Base-by-base conservation (phyloP, 2,113 vertebrate species). In the Loxodonta africana region DNA sequence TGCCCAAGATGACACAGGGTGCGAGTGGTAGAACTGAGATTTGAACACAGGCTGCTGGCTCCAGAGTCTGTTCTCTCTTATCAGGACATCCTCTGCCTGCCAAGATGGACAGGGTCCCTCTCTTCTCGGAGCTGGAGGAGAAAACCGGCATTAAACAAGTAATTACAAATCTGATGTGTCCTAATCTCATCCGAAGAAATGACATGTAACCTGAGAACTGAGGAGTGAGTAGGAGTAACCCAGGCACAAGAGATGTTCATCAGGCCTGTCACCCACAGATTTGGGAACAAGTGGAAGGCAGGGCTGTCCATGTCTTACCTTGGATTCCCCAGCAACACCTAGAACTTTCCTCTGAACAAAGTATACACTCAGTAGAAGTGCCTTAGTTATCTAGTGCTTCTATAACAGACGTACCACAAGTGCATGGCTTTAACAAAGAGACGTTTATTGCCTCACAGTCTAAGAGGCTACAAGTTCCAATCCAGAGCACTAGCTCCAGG, bases 151-250 rank as follows among this genome's bases (percentile, higher is more conserved):
- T 41, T 51, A 62, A 85, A 60, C 4, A 57, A 94, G 30, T 71
- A 41, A 84, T 57, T 62, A 67, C 69, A 69, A 90, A 94, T 12
- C 30, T 4, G 5, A 53, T 80, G 2, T 15, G 69, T 73, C 51
- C n/a, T 71, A 62, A 92, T 57, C 30, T 88, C 51, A 53, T n/a
- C 46, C 51, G 48, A 30, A 91, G 89, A 90, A 92, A 88, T 77
- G 63, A 80, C 86, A 74, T 18, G 81, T 80, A 80, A 77, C 33
- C 69, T 90, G 84, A 95, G 65, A 78, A 84, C 14, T 23, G 90
- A 97, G 60, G 20, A 20, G 37, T 73, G 71, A 73, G 71, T 21
- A 20, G 18, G n/a, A 73, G 62, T 6, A 57, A 95, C 8, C 30
- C 33, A 90, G 44, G 63, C 48, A 46, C 6, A 48, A 25, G 51